Conservation (phyloP, 2,888 invertebrate species). For the Abscondita cerata region DNA sequence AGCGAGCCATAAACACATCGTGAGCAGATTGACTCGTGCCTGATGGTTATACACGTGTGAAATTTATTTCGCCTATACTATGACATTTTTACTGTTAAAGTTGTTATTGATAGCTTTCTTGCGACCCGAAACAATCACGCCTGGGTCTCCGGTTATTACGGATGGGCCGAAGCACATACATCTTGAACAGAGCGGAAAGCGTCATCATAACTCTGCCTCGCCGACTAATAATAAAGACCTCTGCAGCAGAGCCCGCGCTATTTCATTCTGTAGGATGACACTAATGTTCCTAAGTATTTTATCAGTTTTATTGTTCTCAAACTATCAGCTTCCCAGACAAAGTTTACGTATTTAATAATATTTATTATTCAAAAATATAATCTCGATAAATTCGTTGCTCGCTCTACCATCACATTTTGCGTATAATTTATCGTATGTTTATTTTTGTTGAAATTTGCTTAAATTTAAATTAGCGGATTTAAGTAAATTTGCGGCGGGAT, state of each 20-base stretch:
- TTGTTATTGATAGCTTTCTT: constrained; percentile 53
- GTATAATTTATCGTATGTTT: constrained; percentile 2
- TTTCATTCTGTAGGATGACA: constrained; percentile 55
- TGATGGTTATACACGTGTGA: constrained; percentile 38
- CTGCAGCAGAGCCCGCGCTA: constrained; percentile 42
- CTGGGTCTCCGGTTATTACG: constrained; percentile 42
- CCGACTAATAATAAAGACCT: constrained; percentile 55
- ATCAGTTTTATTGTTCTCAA: constrained; percentile 57
- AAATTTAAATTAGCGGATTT: constrained; percentile 25
- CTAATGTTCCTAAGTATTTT: constrained; percentile 58
- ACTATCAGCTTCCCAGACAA: constrained; percentile 48
- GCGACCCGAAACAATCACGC: constrained; percentile 51
- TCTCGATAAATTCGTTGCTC: constrained; percentile 6
- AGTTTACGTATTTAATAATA: constrained; percentile 38
- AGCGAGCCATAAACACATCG: constrained; percentile 42
- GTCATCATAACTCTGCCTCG: constrained; percentile 49
- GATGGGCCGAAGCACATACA: constrained; percentile 42
- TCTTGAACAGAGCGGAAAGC: constrained; percentile 42
- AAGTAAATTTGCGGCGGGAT: constrained; percentile 18
- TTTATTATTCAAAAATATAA: constrained; percentile 6
- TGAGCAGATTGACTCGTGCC: constrained; percentile 40
- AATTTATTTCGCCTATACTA: constrained; percentile 39
- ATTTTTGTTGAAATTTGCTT: constrained; percentile 11
- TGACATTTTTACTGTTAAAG: constrained; percentile 55
- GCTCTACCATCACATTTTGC: neutral